Evolutionary conservation across 2,888 invertebrate genomes (phyloP).

Genomic region (Melangyna quadrimaculata): DNA sequence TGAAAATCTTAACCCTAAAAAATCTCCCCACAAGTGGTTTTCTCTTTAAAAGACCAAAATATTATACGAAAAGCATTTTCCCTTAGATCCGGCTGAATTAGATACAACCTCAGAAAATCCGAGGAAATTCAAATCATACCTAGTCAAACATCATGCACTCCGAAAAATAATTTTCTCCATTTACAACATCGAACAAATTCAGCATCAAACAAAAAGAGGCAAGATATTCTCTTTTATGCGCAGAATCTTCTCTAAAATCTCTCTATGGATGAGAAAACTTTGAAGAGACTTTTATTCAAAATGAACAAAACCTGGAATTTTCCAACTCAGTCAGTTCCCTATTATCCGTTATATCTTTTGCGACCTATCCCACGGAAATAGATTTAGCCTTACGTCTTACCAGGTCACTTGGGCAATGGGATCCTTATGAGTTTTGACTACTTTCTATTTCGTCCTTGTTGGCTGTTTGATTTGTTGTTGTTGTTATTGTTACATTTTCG

Average conservation of each 20-base stretch:
- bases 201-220: slow-evolving; percentile 2
- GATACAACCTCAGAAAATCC: background rate
- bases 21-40: background rate
- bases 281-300: background rate
- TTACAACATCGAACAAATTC: slow-evolving; percentile 32
- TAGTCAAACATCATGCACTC: slow-evolving; percentile 29
- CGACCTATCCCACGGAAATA: slow-evolving; percentile 65
- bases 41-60: background rate
- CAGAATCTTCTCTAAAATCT: background rate
- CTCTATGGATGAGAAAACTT: background rate
- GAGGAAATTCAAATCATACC: background rate
- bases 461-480: background rate
- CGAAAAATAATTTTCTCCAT: slow-evolving; percentile 18
- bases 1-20: background rate
- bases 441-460: slow-evolving; percentile 34
- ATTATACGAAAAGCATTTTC: background rate
- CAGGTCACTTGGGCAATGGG: slow-evolving; percentile 66
- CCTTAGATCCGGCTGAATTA: slow-evolving; percentile 40
- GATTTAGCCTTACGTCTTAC: slow-evolving; percentile 58
- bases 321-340: slow-evolving; percentile 29
- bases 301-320: slow-evolving; percentile 38
- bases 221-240: background rate
- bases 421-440: slow-evolving; percentile 32
- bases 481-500: background rate
- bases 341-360: slow-evolving; percentile 43